Conservation (phyloP, 2,888 invertebrate genomes). For the Tetranychus truncatus region DNA sequence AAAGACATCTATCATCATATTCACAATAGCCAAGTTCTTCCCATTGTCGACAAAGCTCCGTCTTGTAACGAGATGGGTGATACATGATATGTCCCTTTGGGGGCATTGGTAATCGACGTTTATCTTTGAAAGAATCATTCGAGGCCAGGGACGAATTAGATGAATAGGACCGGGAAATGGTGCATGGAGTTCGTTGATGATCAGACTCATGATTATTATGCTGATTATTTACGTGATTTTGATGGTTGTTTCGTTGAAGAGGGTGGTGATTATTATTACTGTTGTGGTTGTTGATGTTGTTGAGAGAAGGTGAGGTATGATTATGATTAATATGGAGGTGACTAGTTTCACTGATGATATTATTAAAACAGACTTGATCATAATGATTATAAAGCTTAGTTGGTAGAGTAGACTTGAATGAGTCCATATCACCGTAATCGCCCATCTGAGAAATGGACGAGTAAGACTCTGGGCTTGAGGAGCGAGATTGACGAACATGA, state of each 20-base stretch:
- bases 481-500: too few species aligned
- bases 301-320: background rate
- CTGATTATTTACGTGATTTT: background rate
- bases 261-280: background rate
- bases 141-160: background rate
- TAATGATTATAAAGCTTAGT: too few species aligned
- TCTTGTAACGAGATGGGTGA: slow-evolving; percentile 18
- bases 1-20: slow-evolving; percentile 19
- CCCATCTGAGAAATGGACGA: too few species aligned
- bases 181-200: background rate
- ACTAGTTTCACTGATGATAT: background rate
- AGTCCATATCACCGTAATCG: too few species aligned
- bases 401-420: too few species aligned
- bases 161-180: background rate
- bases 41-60: slow-evolving; percentile 22
- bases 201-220: background rate
- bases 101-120: slow-evolving; percentile 10
- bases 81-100: slow-evolving; percentile 10
- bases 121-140: slow-evolving; percentile 11
- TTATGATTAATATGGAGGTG: background rate
- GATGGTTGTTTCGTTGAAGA: background rate
- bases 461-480: too few species aligned
- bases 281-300: background rate
- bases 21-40: slow-evolving; percentile 19
- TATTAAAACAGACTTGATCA: too few species aligned